phyloP scores from a whole-genome alignment of 2,888 invertebrate genomes.

The Danaus chrysippus region DNA sequence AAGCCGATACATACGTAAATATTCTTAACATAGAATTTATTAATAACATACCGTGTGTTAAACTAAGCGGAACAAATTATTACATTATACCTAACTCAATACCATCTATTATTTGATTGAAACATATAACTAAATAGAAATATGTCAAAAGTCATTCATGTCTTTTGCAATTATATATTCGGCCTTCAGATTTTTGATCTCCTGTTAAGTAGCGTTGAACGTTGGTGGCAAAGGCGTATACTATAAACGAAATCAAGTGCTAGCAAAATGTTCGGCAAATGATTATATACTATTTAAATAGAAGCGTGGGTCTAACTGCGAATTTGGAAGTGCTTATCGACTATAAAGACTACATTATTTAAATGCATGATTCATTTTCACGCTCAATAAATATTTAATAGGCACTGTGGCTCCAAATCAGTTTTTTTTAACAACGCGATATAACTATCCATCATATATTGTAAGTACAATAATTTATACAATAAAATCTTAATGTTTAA shows the following conservation, averaged over 20 bases:
- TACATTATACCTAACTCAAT: no score
- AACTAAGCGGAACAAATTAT: no score
- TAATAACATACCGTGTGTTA: background rate
- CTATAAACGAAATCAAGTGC: conserved; percentile 38
- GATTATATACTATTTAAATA: conserved; percentile 34
- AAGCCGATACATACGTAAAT: background rate
- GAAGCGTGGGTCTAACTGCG: conserved; percentile 25
- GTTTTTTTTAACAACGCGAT: no score
- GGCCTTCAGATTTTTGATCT: conserved; percentile 23
- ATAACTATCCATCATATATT: no score
- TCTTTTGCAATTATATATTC: conserved; percentile 16
- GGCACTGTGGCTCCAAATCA: no score
- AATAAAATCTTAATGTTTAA: background rate
- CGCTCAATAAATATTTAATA: background rate
- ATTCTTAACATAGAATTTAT: background rate
- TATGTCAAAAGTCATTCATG: background rate
- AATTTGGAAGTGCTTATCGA: conserved; percentile 31
- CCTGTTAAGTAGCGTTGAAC: conserved; percentile 27
- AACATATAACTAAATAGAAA: no score
- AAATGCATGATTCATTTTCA: conserved; percentile 25
- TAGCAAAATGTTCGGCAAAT: conserved; percentile 42
- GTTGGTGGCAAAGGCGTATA: conserved; percentile 33
- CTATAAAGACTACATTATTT: conserved; percentile 31
- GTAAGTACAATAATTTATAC: background rate
- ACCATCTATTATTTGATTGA: no score